Base-by-base conservation (phyloP, 2,888 invertebrate species). In the Sesamia inferens region DNA sequence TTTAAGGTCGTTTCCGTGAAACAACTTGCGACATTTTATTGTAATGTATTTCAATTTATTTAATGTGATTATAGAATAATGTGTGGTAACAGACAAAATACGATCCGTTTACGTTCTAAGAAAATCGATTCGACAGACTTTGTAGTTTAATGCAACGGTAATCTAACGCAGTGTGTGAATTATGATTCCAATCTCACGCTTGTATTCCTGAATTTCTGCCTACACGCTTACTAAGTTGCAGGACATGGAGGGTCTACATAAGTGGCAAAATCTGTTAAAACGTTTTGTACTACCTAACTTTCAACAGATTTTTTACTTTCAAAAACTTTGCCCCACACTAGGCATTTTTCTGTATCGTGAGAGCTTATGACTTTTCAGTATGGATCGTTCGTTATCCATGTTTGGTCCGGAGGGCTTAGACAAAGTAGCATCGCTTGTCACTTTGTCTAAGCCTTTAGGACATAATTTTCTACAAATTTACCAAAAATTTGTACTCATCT, bases 11-110 rank as follows among this genome's bases (percentile, higher is more conserved):
- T 82, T 73, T 75, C 61, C 63, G 66, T 73, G 70, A 68, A 64
- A 74, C 79, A 70, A 67, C 74, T 82, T 72, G 72, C 74, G 55
- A 76, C 79, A 82, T 74, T 74, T 69, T 44, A 78, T 74, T 63
- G 75, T 65, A 69, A 65, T 66, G 57, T 64, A 73, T 67, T 84
- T 83, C 75, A 71, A 76, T 78, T 71, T 74, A 76, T 76, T 77
- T 64, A 48, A 70, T 74, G 62, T 71, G 70, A 74, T 68, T 66
- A 62, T 16, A 65, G 57, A 68, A 74, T 44, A 44, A 65, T 65
- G 22, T 68, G 62, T 63, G 44, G 79, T 44, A 83, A 79, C 51
- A 42, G 22, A 64, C 55, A 68, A 64, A 76, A 73, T 67, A 63
- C n/a, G 64, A 68, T 48, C 58, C 48, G 16, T 70, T 76, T 72